A percentile compares a stretch with the other conserved stretches of the same genome.
Evolutionary conservation across 2,113 vertebrate species (phyloP).

Genomic region (Onychorhynchus coronatus): DNA sequence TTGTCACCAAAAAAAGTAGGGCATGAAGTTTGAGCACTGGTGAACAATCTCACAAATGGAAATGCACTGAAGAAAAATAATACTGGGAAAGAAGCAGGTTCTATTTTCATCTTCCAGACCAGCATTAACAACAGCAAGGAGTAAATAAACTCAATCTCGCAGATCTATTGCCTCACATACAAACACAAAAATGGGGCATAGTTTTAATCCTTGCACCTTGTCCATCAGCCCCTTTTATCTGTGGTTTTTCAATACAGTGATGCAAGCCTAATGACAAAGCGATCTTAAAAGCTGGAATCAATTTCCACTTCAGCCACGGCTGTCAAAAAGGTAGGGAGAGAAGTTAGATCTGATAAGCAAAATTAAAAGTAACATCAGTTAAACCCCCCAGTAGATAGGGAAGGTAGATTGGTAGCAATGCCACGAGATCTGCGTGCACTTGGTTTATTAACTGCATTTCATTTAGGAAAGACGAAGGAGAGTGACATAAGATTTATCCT

Average conservation of each 20-base stretch:
- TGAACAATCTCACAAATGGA: neutral
- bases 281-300: constrained; percentile 16
- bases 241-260: neutral
- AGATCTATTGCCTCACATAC: neutral
- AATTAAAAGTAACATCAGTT: constrained; percentile 39
- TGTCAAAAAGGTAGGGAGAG: neutral
- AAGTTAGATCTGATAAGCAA: constrained; percentile 16
- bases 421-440: neutral
- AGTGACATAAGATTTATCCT: neutral
- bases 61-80: neutral
- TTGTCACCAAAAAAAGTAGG: neutral
- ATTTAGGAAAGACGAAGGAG: neutral
- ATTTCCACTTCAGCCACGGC: neutral
- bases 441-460: constrained; percentile 33
- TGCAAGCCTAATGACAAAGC: neutral
- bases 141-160: constrained; percentile 7
- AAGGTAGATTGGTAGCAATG: neutral
- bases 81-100: neutral
- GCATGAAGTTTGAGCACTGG: neutral
- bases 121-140: neutral
- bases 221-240: constrained; percentile 3
- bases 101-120: neutral
- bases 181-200: neutral
- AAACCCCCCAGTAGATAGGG: neutral
- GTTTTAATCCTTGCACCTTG: constrained; percentile 6